These are phyloP conservation scores for Hofmannophila pseudospretella DNA, from an alignment of 2,888 invertebrate genomes.

Conservation along the genomic window DNA sequence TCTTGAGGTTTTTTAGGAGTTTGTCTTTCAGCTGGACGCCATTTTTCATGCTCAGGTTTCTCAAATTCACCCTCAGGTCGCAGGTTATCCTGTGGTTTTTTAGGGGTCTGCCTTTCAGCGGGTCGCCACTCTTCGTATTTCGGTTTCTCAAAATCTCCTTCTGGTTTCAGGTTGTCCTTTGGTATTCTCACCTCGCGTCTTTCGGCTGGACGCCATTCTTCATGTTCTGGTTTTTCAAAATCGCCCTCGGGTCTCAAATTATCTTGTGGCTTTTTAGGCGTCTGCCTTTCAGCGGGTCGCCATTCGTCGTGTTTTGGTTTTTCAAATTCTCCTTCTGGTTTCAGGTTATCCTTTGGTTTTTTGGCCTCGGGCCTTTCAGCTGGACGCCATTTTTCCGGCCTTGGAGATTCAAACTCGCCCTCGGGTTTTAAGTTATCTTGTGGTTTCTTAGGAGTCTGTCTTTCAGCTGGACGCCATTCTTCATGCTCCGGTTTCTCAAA, in stretches of 20 bases:
- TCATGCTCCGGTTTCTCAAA: constrained; percentile 62
- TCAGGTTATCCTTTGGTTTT: constrained; percentile 68
- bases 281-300: constrained; percentile 66
- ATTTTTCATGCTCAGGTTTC: constrained; percentile 38
- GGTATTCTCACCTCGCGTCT: constrained; percentile 28
- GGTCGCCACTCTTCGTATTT: constrained; percentile 49
- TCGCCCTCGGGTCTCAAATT: constrained; percentile 79
- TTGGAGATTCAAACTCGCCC: constrained; percentile 74
- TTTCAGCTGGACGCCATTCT: constrained; percentile 50
- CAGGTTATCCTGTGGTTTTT: constrained; percentile 71
- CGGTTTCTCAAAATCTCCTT: constrained; percentile 66
- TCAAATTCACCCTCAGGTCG: constrained; percentile 80
- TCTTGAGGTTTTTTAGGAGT: constrained; percentile 56
- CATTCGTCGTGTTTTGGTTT: constrained; percentile 60
- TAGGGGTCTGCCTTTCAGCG: constrained; percentile 38
- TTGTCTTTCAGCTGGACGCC: constrained; percentile 65
- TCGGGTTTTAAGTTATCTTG: constrained; percentile 79
- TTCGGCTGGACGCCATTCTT: constrained; percentile 57
- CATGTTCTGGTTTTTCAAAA: constrained; percentile 64
- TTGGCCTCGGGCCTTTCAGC: constrained; percentile 57
- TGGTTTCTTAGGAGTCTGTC: constrained; percentile 34
- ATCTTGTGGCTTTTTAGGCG: constrained; percentile 62
- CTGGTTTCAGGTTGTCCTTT: constrained; percentile 55
- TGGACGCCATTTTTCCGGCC: constrained; percentile 49
- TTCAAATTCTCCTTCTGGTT: constrained; percentile 75